Evolutionary conservation across 64 coral and sea anemone genomes (phyloP), one percentile per base, ranked within the genome.

Genomic region (Pachyseris speciosa): DNA sequence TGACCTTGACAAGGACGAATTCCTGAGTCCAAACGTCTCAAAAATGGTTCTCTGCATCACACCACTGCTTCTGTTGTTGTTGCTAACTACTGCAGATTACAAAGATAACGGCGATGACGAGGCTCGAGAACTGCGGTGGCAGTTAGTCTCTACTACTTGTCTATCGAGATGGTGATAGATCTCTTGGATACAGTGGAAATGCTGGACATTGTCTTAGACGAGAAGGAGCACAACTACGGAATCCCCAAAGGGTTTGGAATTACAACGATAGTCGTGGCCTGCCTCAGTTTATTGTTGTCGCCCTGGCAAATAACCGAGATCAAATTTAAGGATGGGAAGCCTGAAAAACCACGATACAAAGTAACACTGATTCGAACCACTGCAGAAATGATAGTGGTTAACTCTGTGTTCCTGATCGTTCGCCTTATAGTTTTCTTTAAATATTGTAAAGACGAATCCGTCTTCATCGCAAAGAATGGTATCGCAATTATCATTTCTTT

Each of bases 391-490:
- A 20, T 57, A 20, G 12, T 9, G 4, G 52, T 57, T 4, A 57
- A 57, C 37, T 37, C 43, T 7, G 36, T 44, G 2, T 75, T 75
- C 72, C 20, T 75, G 72, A 39, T 75, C 9, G 16, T 75, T 75
- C 72, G 72, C 72, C 2, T 75, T 33, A 16, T 75, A 37, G 43
- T 75, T 17, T 9, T 75, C 10, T 24, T 75, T 9, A 75, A 43
- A 20, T 75, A 75, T 37, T 16, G 43, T 26, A 75, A 75, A 32
- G 72, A 75, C 34, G 72, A 75, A 37, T 75, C 72, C 47, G 43
- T 75, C 72, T 75, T 75, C 37, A 75, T 75, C 25, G 39, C 72
- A 1, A 75, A 75, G 15, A 75, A 75, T 75, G 72, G 32, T 32
- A 75, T 75, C 17, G 72, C 39, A 17, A 75, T 75, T 6, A 39